Base-by-base conservation (phyloP, 2,797 vertebrate genomes). In the Discoglossus pictus region DNA sequence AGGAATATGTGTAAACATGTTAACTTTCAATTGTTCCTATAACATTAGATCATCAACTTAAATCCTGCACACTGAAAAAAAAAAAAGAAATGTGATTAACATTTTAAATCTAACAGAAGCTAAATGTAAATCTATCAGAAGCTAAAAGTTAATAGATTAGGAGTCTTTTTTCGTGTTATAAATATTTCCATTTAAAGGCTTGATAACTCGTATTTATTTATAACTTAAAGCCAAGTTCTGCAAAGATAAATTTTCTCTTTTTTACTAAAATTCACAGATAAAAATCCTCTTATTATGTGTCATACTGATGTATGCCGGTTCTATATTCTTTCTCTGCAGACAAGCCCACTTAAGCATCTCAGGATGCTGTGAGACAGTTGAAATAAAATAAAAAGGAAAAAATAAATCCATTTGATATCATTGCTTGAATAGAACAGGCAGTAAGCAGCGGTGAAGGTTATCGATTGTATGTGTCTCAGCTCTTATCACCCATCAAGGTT, bases 1-100 rank as follows among this genome's bases (percentile, higher is more conserved):
- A 50, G 11, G 21, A 59, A 63, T 4, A 64, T 8, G 61, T 71
- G 68, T 71, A 71, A 71, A 71, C 68, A 64, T 58, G 18, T 59
- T 24, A 55, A 44, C 42, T 68, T 40, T 8, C 16, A 50, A 36
- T 43, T 25, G 34, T 70, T 48, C 60, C 52, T 58, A 38, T 8
- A 17, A 59, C 46, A 67, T 56, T 31, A 31, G 17, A 67, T 67
- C 27, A 35, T 31, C 46, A 67, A 67, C 36, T 60, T 48, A 27
- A 40, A 63, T 35, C 52, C 59, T 23, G 60, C 52, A 58, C 43
- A 40, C 60, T 40, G 15, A 64, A 64, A 43, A 59, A 10, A 42
- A 56, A 53, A 25, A 16, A 34, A 17, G 12, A 52, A n/a, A n/a
- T n/a, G n/a, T 38, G 7, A 21, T 7, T 17, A 50, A 50, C 13